phyloP scores from a whole-genome alignment of 2,797 vertebrate species.

The Cyprinella venusta region DNA sequence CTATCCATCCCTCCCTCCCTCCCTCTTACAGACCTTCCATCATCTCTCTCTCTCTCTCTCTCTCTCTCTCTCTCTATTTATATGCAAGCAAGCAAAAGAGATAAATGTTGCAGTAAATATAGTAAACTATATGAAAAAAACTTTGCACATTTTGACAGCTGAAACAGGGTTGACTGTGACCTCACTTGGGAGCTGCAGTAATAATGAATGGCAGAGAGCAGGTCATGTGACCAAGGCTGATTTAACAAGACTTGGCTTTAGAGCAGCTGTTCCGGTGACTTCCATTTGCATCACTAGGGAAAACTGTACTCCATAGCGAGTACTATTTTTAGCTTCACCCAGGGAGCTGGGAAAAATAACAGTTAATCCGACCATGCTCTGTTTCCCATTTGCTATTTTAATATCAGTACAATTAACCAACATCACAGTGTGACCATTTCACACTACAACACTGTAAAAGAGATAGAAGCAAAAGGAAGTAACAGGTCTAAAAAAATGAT shows the following conservation, averaged over 20 bases:
- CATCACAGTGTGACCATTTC: conserved; percentile 67
- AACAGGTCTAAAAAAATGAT: not conserved
- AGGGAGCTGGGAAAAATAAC: conserved; percentile 68
- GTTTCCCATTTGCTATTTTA: conserved; percentile 73
- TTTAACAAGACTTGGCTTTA: conserved; percentile 78
- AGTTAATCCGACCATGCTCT: conserved; percentile 70
- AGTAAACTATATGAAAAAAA: conserved; percentile 4
- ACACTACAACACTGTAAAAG: conserved; percentile 63
- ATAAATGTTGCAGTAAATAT: not conserved
- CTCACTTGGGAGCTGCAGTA: conserved; percentile 66
- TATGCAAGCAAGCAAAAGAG: not conserved
- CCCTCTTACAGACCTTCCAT: not conserved
- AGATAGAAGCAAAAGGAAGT: not conserved
- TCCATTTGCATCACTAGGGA: conserved; percentile 74
- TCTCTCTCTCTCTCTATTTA: not conserved
- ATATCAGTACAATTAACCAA: conserved; percentile 71
- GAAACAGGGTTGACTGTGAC: not conserved
- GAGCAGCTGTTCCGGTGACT: conserved; percentile 79
- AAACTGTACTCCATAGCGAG: conserved; percentile 77
- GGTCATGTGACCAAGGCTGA: conserved; percentile 70
- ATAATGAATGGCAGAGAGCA: conserved; percentile 64
- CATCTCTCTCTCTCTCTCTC: not conserved
- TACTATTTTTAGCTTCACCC: conserved; percentile 77
- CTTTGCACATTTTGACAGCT: not conserved
- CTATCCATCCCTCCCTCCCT: not conserved